phyloP scores from a whole-genome alignment of 2,113 vertebrate species.

The Mesembrinibis cayennensis region DNA sequence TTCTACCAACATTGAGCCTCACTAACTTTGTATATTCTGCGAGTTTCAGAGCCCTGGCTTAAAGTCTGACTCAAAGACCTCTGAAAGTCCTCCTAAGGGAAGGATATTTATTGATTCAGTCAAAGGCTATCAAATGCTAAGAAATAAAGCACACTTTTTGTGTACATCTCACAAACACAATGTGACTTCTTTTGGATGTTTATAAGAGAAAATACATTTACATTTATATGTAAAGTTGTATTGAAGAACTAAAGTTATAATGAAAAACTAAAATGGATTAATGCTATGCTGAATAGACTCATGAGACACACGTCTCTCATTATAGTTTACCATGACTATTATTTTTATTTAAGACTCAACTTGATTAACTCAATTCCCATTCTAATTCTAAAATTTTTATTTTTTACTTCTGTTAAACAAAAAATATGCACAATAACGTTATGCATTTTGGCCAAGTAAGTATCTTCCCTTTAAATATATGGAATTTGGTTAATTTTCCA shows the following conservation, averaged over 20 bases:
- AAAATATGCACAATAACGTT: neutral
- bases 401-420: neutral
- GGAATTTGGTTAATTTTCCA: neutral
- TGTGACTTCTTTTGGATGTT: neutral
- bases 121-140: neutral
- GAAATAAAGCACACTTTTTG: neutral
- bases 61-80: neutral
- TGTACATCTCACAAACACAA: neutral
- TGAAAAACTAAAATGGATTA: neutral
- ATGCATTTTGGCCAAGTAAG: neutral
- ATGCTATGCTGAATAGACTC: neutral
- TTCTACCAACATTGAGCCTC: neutral
- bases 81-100: neutral
- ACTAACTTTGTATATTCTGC: neutral
- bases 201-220: neutral
- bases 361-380: constrained; percentile 3
- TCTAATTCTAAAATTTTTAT: neutral
- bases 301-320: neutral
- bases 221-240: neutral
- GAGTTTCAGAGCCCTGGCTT: neutral
- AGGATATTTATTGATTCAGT: neutral
- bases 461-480: neutral
- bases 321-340: neutral
- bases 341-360: constrained; percentile 32
- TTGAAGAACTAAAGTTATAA: neutral